These are phyloP conservation scores for Muntiacus reevesi DNA, from an alignment of 2,113 vertebrate species.

Conservation along the genomic window DNA sequence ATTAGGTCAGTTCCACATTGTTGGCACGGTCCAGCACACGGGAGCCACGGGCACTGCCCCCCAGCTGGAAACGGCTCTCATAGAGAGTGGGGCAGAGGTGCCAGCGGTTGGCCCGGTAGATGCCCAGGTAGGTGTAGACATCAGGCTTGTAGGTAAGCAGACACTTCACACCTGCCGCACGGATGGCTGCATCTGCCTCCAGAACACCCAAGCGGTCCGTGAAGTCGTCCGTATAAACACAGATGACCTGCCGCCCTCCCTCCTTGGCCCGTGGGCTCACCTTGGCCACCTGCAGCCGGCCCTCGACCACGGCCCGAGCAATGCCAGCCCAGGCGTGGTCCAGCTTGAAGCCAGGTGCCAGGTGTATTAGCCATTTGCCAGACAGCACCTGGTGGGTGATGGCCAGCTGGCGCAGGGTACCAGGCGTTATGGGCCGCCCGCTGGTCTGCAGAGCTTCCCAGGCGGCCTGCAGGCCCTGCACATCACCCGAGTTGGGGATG, in stretches of 20 bases:
- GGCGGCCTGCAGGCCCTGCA: constrained; percentile 85
- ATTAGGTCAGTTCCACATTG: constrained; percentile 86
- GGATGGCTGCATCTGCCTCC: constrained; percentile 84
- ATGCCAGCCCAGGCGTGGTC: constrained; percentile 91
- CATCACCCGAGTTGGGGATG: constrained; percentile 70
- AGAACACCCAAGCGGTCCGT: constrained; percentile 87
- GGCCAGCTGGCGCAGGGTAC: constrained; percentile 88
- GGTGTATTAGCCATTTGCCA: constrained; percentile 92
- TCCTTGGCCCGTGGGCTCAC: constrained; percentile 85
- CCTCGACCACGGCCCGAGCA: constrained; percentile 85
- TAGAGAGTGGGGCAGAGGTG: constrained; percentile 93
- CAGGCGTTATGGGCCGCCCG: constrained; percentile 82
- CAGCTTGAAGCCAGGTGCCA: constrained; percentile 92
- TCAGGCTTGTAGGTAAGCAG: constrained; percentile 90
- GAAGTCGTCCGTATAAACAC: constrained; percentile 89
- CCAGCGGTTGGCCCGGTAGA: constrained; percentile 93
- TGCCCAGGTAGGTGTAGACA: constrained; percentile 91
- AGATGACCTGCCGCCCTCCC: constrained; percentile 87
- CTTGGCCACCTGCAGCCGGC: constrained; percentile 83
- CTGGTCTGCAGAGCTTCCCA: constrained; percentile 88
- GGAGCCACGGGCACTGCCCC: constrained; percentile 88
- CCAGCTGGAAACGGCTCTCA: constrained; percentile 91
- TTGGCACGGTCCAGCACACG: constrained; percentile 88
- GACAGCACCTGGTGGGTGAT: constrained; percentile 87
- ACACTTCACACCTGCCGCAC: constrained; percentile 89